Base-by-base conservation (phyloP, 2,113 vertebrate genomes). In the Abramis brama region DNA sequence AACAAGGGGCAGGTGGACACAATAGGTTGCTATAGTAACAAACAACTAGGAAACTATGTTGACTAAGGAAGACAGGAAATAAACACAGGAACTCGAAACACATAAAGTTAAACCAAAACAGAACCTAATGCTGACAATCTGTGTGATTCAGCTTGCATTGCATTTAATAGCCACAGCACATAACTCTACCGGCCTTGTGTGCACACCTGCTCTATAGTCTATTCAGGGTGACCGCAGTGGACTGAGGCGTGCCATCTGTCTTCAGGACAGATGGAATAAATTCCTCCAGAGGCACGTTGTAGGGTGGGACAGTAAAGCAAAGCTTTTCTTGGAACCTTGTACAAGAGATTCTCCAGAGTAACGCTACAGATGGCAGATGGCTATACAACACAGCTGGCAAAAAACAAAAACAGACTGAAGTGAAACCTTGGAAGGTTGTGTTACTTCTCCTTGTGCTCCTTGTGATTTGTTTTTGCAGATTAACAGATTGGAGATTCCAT, bases 191-290 rank as follows among this genome's bases (percentile, higher is more conserved):
- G 23, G 1, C n/a, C 23, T 60, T 17, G 12, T 80, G 78, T 27
- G 23, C 64, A 45, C 78, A 80, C 78, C 78, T 80, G 59, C 78
- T 64, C 39, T 64, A 15, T 64, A 15, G 77, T 43, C 33, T 43
- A 11, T 43, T 81, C n/a, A 80, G 25, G 79, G 79, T 80, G 79
- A 64, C 79, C n/a, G 39, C 39, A 19, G 79, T 64, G 79, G 59
- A 80, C 79, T 64, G 79, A 82, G 27, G 43, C 27, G 5, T 66
- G 79, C 79, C 79, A 80, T 66, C 79, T 81, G 79, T 82, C 62
- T 45, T 39, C 77, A 43, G 77, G 50, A 82, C 80, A 82, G 39
- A 71, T 82, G 64, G 47, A 82, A 57, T 70, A 82, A 82, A 71
- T 39, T 66, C 27, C 30, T 83, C 47, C 23, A 73, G 50, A 73